Conservation (phyloP, 2,113 vertebrate genomes). For the Heterochromis multidens region DNA sequence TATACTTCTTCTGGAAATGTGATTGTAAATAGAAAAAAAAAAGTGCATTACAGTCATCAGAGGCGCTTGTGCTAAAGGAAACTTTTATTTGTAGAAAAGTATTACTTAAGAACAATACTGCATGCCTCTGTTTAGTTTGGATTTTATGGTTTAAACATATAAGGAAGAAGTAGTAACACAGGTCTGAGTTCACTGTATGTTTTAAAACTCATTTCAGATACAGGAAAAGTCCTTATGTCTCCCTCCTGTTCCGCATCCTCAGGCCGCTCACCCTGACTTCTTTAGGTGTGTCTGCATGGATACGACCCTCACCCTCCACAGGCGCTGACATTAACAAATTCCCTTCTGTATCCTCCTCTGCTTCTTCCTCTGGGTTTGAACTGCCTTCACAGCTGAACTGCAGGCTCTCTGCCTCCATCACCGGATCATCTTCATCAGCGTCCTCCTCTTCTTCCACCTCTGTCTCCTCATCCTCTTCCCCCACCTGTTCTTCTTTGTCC, state of each 20-base stretch:
- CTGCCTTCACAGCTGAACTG: constrained; percentile 72
- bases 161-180: background rate
- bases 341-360: constrained; percentile 53
- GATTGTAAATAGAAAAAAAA: background rate
- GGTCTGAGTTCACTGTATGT: background rate
- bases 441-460: constrained; percentile 41
- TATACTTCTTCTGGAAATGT: background rate
- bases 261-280: constrained; percentile 55
- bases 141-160: background rate
- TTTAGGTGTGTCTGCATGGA: background rate
- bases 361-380: constrained; percentile 76
- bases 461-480: background rate
- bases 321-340: constrained; percentile 1
- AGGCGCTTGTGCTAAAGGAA: background rate
- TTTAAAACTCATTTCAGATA: background rate
- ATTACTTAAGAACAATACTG: background rate
- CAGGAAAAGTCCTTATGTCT: constrained; percentile 21
- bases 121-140: background rate
- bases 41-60: background rate
- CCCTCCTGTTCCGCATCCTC: constrained; percentile 69
- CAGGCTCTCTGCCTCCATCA: constrained; percentile 83
- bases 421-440: constrained; percentile 71
- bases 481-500: constrained; percentile 13
- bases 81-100: background rate
- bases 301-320: constrained; percentile 16